Base-by-base conservation (phyloP, 2,113 vertebrate species). In the Plotosus lineatus region DNA sequence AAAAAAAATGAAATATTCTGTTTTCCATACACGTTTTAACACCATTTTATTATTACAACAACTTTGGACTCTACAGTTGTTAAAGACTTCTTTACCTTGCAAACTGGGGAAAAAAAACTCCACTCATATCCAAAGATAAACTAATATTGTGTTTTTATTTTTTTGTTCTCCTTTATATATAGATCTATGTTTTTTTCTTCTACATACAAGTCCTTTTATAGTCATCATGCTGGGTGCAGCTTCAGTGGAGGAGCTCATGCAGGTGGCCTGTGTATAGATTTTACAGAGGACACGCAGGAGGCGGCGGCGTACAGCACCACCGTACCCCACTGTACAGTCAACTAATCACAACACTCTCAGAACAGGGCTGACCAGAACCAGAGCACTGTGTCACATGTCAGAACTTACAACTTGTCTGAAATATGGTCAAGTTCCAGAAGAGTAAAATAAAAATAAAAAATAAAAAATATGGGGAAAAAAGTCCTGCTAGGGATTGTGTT, bases 141-240 rank as follows among this genome's bases (percentile, higher is more conserved):
- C 91, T 92, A 94, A 87, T 90, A 91, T 93, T 89, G 90, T 87
- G 86, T 94, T 94, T 94, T 93, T n/a, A n/a, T n/a, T 94, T 51
- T 86, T 89, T 91, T 78, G 89, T 88, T 88, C 75, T 88, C 87
- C 85, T 88, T 86, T 89, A 90, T 88, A 87, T 92, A 88, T 87
- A 87, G 89, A 86, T 91, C 89, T 93, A 84, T 87, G 77, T 85
- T 77, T 71, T 84, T 83, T 84, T 88, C 88, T 85, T 88, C 90
- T 92, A 92, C 90, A 91, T 85, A 86, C 53, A 88, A 92, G 90
- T 92, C 91, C 89, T 89, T 92, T 92, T 82, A 81, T 89, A 90
- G 88, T 92, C 87, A 84, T 92, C 93, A 94, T 94, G 93, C 92
- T 90, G 90, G 91, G 91, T 92, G 91, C 91, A 92, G 90, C 90